Evolutionary conservation across 2,113 vertebrate genomes (phyloP).

Genomic region (Etia nguti): DNA sequence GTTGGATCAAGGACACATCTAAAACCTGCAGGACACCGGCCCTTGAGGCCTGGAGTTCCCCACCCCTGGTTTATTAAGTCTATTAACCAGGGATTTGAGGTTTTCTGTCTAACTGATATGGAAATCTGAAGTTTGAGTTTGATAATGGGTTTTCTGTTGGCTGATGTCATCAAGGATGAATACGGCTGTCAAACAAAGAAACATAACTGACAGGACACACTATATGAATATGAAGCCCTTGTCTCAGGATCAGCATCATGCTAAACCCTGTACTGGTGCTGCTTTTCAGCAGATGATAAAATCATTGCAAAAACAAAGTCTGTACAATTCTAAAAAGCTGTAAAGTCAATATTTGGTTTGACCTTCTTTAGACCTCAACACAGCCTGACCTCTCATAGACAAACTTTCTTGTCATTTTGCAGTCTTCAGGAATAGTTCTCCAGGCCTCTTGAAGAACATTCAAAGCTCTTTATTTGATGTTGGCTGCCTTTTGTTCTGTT

Average conservation of each 20-base stretch:
- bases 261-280: not conserved
- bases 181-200: not conserved
- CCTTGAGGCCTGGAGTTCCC: not conserved
- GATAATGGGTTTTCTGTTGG: not conserved
- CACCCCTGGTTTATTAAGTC: not conserved
- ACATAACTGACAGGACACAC: not conserved
- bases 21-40: not conserved
- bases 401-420: not conserved
- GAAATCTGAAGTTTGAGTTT: not conserved
- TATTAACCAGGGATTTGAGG: not conserved
- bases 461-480: not conserved
- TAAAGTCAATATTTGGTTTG: not conserved
- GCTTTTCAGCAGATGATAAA: not conserved
- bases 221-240: not conserved
- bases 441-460: not conserved
- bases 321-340: not conserved
- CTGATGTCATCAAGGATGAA: not conserved
- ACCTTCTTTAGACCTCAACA: not conserved
- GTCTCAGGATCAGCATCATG: not conserved
- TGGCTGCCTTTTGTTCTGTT: not conserved
- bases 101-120: not conserved
- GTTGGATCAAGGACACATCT: not conserved
- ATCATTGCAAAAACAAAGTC: not conserved
- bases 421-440: not conserved
- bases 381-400: not conserved